Evolutionary conservation across 2,797 vertebrate genomes (phyloP).

Genomic region (Platalea minor): DNA sequence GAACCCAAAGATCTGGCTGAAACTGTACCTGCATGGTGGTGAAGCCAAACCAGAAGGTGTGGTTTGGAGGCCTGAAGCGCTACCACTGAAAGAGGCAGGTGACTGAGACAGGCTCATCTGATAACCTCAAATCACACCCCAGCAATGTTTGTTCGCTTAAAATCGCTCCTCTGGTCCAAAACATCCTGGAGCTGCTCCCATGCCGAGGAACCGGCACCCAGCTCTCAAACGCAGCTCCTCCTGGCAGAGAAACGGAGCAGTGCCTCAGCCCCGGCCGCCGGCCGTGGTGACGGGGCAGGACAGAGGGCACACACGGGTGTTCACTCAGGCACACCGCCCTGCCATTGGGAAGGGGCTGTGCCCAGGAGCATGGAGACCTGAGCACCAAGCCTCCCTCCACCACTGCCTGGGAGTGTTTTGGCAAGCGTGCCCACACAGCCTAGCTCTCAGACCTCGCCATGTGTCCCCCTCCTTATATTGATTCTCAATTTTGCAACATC

Average conservation of each 20-base stretch:
- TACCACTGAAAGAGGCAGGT: background rate
- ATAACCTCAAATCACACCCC: background rate
- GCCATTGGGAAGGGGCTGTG: background rate
- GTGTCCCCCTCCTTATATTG: background rate
- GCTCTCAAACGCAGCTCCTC: background rate
- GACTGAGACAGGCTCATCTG: background rate
- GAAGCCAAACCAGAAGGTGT: background rate
- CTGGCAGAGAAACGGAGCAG: background rate
- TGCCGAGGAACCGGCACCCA: background rate
- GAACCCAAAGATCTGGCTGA: background rate
- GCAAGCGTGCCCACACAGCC: background rate
- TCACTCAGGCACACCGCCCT: rapidly evolving
- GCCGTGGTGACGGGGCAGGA: rapidly evolving
- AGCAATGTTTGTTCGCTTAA: background rate
- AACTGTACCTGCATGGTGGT: background rate
- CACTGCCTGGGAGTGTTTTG: rapidly evolving
- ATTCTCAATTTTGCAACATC: background rate
- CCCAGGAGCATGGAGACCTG: background rate
- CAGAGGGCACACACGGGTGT: background rate
- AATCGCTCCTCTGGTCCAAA: background rate
- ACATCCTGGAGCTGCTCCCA: background rate
- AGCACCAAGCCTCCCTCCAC: background rate
- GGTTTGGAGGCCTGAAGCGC: background rate
- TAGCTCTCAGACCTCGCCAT: background rate
- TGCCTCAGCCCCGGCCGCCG: rapidly evolving